These are phyloP conservation scores for Conus canariensis DNA, from an alignment of 2,888 invertebrate genomes.

Conservation along the genomic window DNA sequence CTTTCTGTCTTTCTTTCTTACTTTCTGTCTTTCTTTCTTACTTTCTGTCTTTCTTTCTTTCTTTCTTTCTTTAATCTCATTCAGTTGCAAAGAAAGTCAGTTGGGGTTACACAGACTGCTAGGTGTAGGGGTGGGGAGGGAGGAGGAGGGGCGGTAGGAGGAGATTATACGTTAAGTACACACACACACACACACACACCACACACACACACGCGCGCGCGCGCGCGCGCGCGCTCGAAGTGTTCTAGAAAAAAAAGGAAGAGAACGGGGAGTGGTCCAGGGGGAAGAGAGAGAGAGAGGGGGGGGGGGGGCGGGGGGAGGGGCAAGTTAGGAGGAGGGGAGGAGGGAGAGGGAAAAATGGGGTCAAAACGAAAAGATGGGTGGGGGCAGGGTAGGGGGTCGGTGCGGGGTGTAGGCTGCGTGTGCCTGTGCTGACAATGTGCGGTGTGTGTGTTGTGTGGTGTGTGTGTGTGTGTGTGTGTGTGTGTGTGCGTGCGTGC, in stretches of 20 bases:
- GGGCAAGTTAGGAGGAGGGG: conserved; percentile 29
- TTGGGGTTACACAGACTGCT: too few relatives aligned
- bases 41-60: too few relatives aligned
- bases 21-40: too few relatives aligned
- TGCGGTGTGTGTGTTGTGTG: conserved; percentile 3
- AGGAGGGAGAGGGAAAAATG: conserved; percentile 37
- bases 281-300: not conserved
- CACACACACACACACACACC: not conserved
- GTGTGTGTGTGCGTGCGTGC: not conserved
- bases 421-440: too few relatives aligned
- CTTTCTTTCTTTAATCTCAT: too few relatives aligned
- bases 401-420: not conserved
- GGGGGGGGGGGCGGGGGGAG: too few relatives aligned
- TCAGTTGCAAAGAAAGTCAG: too few relatives aligned
- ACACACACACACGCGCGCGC: too few relatives aligned
- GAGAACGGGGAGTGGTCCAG: not conserved
- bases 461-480: not conserved
- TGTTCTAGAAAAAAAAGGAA: not conserved
- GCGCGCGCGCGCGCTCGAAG: too few relatives aligned
- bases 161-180: not conserved
- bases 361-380: not conserved
- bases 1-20: too few relatives aligned
- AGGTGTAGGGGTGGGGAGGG: not conserved
- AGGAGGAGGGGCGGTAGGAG: too few relatives aligned
- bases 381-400: not conserved